A percentile compares a stretch with the other conserved stretches of the same genome.
Evolutionary conservation across 2,888 invertebrate genomes (phyloP).

Genomic region (Chrysolina haemoptera): DNA sequence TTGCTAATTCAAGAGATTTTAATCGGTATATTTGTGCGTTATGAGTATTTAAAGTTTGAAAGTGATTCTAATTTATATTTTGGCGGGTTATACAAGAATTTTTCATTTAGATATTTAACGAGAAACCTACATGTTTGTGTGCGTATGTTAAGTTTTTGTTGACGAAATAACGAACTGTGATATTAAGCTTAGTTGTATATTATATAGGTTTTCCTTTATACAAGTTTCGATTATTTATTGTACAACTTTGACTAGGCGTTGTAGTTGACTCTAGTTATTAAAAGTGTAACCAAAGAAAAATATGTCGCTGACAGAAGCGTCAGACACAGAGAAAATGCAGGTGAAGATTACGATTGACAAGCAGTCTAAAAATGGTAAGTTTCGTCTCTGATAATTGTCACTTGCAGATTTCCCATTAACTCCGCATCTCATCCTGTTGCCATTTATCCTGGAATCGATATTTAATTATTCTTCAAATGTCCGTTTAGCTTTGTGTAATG

Average conservation of each 20-base stretch:
- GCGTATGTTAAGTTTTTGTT: conserved; percentile 65
- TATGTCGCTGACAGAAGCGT: conserved; percentile 61
- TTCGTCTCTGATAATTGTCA: conserved; percentile 30
- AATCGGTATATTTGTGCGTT: conserved; percentile 55
- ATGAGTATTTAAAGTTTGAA: conserved; percentile 54
- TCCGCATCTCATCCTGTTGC: neutral
- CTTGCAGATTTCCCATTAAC: conserved; percentile 12
- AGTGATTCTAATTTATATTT: conserved; percentile 54
- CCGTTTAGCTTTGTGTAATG: conserved; percentile 9
- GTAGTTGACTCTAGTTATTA: conserved; percentile 54
- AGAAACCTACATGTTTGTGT: conserved; percentile 60
- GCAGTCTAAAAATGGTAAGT: conserved; percentile 61
- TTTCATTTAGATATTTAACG: conserved; percentile 53
- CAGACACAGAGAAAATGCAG: conserved; percentile 58
- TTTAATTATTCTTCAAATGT: conserved; percentile 9
- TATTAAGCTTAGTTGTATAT: conserved; percentile 65
- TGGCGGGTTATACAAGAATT: conserved; percentile 55
- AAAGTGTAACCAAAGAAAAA: conserved; percentile 60
- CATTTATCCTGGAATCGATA: conserved; percentile 5
- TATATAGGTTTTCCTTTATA: conserved; percentile 63
- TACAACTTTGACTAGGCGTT: conserved; percentile 57
- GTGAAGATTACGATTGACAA: conserved; percentile 57
- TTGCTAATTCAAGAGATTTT: conserved; percentile 61
- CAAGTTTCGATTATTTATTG: conserved; percentile 63
- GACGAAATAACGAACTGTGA: conserved; percentile 65